Conservation (phyloP, 2,113 vertebrate species). For the Actenoides lindsayi region DNA sequence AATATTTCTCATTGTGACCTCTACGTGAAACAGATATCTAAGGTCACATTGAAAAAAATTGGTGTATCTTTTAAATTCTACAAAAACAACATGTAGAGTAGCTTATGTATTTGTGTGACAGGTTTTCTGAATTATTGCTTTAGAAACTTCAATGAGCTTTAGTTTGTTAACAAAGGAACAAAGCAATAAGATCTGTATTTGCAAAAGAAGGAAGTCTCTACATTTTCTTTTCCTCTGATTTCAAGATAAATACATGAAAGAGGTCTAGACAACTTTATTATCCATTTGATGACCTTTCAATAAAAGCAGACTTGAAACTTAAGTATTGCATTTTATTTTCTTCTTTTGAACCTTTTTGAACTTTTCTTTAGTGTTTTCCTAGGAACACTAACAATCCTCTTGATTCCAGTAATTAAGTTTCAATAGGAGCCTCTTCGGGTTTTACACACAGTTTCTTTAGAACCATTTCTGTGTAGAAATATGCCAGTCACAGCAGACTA, state of each 20-base stretch:
- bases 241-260: background rate
- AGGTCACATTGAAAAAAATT: background rate
- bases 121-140: background rate
- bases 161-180: background rate
- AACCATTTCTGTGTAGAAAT: background rate
- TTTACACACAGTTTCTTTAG: background rate
- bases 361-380: background rate
- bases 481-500: background rate
- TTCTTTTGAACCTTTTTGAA: background rate
- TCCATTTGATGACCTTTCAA: background rate
- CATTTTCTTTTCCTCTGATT: background rate
- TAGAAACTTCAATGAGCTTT: background rate
- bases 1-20: background rate
- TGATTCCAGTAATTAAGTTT: background rate
- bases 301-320: background rate
- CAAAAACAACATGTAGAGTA: background rate
- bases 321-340: background rate
- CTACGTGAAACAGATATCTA: background rate
- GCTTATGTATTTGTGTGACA: background rate
- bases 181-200: background rate
- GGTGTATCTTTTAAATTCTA: background rate
- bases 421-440: background rate
- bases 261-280: background rate
- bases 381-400: background rate
- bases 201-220: background rate